Evolutionary conservation across 2,113 vertebrate species (phyloP).

Genomic region (Addax nasomaculatus): DNA sequence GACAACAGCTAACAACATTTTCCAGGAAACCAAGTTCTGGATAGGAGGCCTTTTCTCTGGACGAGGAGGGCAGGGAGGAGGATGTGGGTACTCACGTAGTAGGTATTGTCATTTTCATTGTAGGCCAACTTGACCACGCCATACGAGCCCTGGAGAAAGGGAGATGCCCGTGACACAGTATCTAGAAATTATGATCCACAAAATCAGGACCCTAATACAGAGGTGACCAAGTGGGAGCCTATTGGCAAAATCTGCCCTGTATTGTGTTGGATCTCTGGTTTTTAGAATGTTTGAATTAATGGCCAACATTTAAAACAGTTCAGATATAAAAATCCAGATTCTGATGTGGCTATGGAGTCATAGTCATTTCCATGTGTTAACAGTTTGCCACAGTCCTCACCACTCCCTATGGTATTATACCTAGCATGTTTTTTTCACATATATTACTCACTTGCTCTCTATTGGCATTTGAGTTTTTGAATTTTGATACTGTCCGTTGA

Average conservation of each 20-base stretch:
- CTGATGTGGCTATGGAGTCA: background rate
- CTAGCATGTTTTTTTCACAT: background rate
- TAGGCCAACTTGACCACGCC: slow-evolving; percentile 99
- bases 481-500: background rate
- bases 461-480: background rate
- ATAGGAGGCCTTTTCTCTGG: background rate
- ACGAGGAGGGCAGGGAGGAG: accelerated
- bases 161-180: background rate
- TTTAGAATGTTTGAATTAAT: background rate
- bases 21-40: background rate
- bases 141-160: slow-evolving; percentile 90
- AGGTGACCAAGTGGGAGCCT: background rate
- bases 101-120: slow-evolving; percentile 97
- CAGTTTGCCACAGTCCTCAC: background rate
- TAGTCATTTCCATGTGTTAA: background rate
- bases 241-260: background rate
- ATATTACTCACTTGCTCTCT: background rate
- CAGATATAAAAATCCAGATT: background rate
- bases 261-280: background rate
- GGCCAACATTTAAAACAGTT: background rate
- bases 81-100: slow-evolving; percentile 89
- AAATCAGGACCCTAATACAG: background rate
- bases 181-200: background rate
- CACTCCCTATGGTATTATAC: background rate
- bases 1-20: background rate